These are phyloP conservation scores for Eupelmus urozonus DNA, from an alignment of 2,888 invertebrate species.

Conservation along the genomic window DNA sequence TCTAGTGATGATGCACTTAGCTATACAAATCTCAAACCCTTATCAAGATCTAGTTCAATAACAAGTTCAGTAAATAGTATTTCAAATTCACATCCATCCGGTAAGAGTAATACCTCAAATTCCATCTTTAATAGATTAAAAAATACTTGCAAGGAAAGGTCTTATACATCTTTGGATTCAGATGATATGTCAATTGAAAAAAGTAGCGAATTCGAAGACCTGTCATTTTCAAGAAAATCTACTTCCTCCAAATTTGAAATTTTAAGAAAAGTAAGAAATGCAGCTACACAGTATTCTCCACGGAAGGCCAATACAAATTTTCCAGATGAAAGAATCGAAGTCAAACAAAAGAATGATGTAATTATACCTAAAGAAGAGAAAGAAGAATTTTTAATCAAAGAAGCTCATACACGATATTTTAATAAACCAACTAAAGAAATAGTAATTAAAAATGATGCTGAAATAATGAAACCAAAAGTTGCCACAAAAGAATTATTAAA, in stretches of 20 bases:
- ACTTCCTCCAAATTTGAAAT: not conserved
- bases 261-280: slow-evolving; percentile 9
- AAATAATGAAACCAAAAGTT: not conserved
- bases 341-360: too few relatives aligned
- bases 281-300: not conserved
- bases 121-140: slow-evolving; percentile 14
- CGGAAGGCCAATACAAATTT: not conserved
- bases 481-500: slow-evolving; percentile 8
- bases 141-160: not conserved
- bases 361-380: too few relatives aligned
- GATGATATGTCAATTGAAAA: slow-evolving; percentile 34
- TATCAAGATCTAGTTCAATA: too few relatives aligned
- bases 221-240: slow-evolving; percentile 10
- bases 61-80: too few relatives aligned
- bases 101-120: too few relatives aligned
- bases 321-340: not conserved
- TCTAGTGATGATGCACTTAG: too few relatives aligned
- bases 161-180: slow-evolving; percentile 24
- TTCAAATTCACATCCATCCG: too few relatives aligned
- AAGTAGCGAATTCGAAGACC: slow-evolving; percentile 13
- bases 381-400: slow-evolving; percentile 15
- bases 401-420: not conserved
- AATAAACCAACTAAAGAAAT: slow-evolving; percentile 1
- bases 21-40: too few relatives aligned
- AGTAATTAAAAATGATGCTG: not conserved